Base-by-base conservation (phyloP, 2,113 vertebrate species). In the Phyllostomus discolor region DNA sequence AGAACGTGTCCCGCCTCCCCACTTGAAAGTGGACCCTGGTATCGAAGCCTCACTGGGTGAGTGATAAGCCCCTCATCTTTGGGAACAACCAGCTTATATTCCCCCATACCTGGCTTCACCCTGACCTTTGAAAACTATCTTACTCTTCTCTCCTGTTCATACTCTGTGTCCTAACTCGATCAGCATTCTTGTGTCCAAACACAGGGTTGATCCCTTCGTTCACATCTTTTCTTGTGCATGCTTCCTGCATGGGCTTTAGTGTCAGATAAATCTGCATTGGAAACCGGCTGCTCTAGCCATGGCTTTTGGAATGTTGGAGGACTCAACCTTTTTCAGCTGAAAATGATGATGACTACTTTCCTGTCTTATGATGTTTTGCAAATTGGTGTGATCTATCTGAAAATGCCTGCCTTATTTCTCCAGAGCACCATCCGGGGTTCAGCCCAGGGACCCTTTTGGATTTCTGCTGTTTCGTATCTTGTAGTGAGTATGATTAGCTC, bases 211-310 rank as follows among this genome's bases (percentile, higher is more conserved):
- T 73, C 38, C 46, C 54, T 66, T 88, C 17, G 1, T 46, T 46
- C 26, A 2, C 31, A 19, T 20, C 76, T 81, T 22, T 50, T 41
- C 62, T 46, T 62, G 3, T 41, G 9, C 1, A 0, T 4, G 52
- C 46, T 57, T 17, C 28, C 22, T 31, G 3, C 0, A 0, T 38
- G 41, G 66, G 38, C 31, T 78, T 91, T 16, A 20, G 10, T 87
- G 17, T 75, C 75, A 52, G 41, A 38, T n/a, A 83, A 91, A 64
- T 90, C 54, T 75, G 43, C 9, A 5, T 80, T 95, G 93, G 84
- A 75, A 57, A 41, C 62, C 11, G 70, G 64, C 62, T 64, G 0
- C 41, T 79, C 33, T 19, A 38, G 46, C 81, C 26, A 1, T 54
- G 52, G 35, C 31, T 28, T 88, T 85, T 88, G 54, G 50, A 24